Evolutionary conservation across 1,140 invertebrate species (phyloP).

Genomic region (Daktulosphaira vitifoliae): DNA sequence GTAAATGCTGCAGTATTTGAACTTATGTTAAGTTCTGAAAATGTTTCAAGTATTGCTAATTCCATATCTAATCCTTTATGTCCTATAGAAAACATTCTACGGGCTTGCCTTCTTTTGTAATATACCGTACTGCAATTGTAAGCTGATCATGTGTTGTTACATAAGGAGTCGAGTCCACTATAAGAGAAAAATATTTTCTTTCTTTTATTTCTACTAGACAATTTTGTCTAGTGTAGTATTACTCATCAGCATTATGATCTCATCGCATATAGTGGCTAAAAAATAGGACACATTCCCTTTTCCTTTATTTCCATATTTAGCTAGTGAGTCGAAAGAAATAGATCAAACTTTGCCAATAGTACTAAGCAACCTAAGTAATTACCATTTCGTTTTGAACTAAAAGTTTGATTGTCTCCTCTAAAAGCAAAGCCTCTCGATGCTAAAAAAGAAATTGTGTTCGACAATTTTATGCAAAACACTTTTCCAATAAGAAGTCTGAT

Average conservation of each 20-base stretch:
- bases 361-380: slow-evolving; percentile 34
- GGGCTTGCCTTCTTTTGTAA: slow-evolving; percentile 25
- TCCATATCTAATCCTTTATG: slow-evolving; percentile 18
- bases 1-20: slow-evolving; percentile 9
- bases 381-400: slow-evolving; percentile 29
- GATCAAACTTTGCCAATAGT: slow-evolving; percentile 42
- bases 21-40: slow-evolving; percentile 8
- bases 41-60: slow-evolving; percentile 2
- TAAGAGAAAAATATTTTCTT: slow-evolving; percentile 26
- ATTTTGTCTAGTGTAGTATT: slow-evolving; percentile 17
- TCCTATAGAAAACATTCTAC: slow-evolving; percentile 19
- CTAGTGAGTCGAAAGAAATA: slow-evolving; percentile 42
- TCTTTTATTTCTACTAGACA: slow-evolving; percentile 10
- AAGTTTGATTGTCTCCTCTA: slow-evolving; percentile 1
- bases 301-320: slow-evolving; percentile 41
- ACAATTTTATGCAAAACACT: background rate
- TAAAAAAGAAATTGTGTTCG: background rate
- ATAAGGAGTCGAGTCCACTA: slow-evolving; percentile 28
- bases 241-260: slow-evolving; percentile 41
- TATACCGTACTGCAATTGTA: slow-evolving; percentile 21
- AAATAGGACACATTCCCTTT: slow-evolving; percentile 41
- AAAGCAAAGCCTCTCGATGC: slow-evolving; percentile 2
- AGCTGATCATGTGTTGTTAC: slow-evolving; percentile 34
- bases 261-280: slow-evolving; percentile 41
- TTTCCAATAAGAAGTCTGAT: slow-evolving; percentile 8